Evolutionary conservation across 2,797 vertebrate genomes (phyloP), one percentile per base, ranked within the genome.

Genomic region (Artibeus jamaicensis): DNA sequence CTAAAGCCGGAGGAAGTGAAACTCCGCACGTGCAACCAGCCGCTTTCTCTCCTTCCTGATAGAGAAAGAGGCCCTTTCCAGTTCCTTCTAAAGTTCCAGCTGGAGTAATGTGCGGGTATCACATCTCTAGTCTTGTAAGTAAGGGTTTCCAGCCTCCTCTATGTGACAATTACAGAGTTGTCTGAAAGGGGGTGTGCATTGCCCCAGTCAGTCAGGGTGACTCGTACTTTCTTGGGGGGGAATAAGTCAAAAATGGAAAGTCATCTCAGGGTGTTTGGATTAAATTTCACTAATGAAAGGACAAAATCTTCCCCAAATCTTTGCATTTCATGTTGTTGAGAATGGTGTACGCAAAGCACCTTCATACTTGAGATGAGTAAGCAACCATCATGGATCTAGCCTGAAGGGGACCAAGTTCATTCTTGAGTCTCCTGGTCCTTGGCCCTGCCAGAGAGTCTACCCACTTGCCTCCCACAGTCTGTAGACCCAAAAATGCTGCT

Each of bases 201-300:
- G 65, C 55, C 24, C 81, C 70, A 12, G 71, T 88, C 92, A 91
- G 67, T 62, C 73, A 77, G 46, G 68, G 55, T 74, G 53, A 37
- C 78, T 93, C 93, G 34, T 71, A 89, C 79, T 91, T 90, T 96
- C 39, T 81, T 50, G 67, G 4, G 6, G 44, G 53, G 21, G 19
- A 11, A 70, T 42, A 70, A 85, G 32, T 93, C 42, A 37, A 84
- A 91, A 89, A 88, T 79, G 87, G 39, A 44, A 94, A 57, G 39
- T 82, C 93, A 74, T 79, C 39, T 83, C 50, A 79, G 65, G 59
- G 32, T 62, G 16, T 55, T 85, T 55, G 39, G 70, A 29, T 96
- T 86, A 73, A 86, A 83, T 83, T 93, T 90, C 87, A 88, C 22
- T 34, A 53, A 87, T 77, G 21, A 39, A 77, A 95, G 39, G 73